Base-by-base conservation (phyloP, 2,888 invertebrate genomes). In the Apodemia duryi region DNA sequence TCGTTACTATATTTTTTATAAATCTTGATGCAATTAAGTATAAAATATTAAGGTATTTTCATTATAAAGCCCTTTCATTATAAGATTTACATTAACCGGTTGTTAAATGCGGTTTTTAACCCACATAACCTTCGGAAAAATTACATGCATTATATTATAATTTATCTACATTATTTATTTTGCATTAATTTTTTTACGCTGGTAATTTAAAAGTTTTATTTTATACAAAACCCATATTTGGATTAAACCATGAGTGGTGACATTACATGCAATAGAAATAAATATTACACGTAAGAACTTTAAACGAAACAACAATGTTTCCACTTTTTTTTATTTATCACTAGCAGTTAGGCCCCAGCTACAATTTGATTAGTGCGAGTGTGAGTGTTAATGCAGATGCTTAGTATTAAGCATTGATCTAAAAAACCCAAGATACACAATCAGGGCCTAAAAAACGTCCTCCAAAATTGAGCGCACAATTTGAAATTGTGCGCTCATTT, bases 31-130 rank as follows among this genome's bases (percentile, higher is more conserved):
- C 32, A 29, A 57, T 57, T 57, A 57, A 57, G 32, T 57, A 57
- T 57, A 57, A 57, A 57, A 57, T 57, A 57, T 57, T 32, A 57
- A 57, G 57, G 13, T 57, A 32, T 57, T 57, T 57, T 57, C 32
- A 57, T 32, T 57, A 32, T 57, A 32, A 57, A 57, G 57, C 57
- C 57, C 32, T 57, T 32, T 57, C 6, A 46, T 46, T 46, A 46
- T 46, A 57, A 32, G 32, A 57, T 57, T 57, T 57, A 57, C 32
- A 57, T 57, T 32, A 57, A 57, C 57, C 32, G 57, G 57, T 57
- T 57, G 57, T 29, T 13, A 1, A 57, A 57, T 32, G 57, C 32
- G 57, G 57, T 57, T 57, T 57, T 57, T 57, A 32, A 57, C 57
- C 57, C 28, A 57, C 13, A 32, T 32, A 57, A 57, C 57, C 57